Evolutionary conservation across 2,888 invertebrate genomes (phyloP).

Genomic region (Unio pictorum): DNA sequence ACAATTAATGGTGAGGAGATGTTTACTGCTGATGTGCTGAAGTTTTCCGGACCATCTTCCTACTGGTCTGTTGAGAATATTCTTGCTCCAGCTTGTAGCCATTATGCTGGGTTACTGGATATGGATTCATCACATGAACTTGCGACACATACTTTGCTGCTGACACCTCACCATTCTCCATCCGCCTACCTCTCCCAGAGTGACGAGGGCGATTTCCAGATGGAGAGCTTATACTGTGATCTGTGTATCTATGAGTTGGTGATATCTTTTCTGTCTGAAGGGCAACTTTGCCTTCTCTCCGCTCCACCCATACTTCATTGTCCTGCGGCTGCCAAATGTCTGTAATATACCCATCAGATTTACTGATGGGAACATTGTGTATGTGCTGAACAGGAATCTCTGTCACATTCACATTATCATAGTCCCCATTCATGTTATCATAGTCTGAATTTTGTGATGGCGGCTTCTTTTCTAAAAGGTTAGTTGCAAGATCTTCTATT

Average conservation of each 20-base stretch:
- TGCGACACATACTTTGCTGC: conserved; percentile 34
- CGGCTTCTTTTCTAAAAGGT: conserved; percentile 33
- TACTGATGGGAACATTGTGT: conserved; percentile 26
- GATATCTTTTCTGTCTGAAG: too few relatives aligned
- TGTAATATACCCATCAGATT: conserved; percentile 43
- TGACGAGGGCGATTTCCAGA: too few relatives aligned
- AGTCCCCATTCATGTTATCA: conserved; percentile 52
- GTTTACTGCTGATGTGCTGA: too few relatives aligned
- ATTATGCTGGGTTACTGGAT: conserved; percentile 20
- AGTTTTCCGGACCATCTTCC: too few relatives aligned
- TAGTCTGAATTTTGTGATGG: conserved; percentile 60
- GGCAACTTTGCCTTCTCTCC: conserved; percentile 6
- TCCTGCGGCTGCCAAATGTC: conserved; percentile 13
- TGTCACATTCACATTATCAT: conserved; percentile 20
- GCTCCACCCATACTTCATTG: conserved; percentile 21
- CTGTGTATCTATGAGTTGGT: too few relatives aligned
- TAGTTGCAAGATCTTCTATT: conserved; percentile 40
- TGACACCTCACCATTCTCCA: conserved; percentile 21
- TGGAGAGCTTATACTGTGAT: too few relatives aligned
- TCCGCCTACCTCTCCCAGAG: conserved; percentile 1
- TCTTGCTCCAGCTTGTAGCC: conserved; percentile 25
- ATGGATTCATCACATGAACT: conserved; percentile 25
- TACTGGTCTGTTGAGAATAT: conserved; percentile 18
- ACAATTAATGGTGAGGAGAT: too few relatives aligned
- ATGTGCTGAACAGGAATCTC: conserved; percentile 22